A percentile compares a stretch with the other conserved stretches of the same genome.
phyloP scores from a whole-genome alignment of 1,140 invertebrate species.

The Magallana gigas region DNA sequence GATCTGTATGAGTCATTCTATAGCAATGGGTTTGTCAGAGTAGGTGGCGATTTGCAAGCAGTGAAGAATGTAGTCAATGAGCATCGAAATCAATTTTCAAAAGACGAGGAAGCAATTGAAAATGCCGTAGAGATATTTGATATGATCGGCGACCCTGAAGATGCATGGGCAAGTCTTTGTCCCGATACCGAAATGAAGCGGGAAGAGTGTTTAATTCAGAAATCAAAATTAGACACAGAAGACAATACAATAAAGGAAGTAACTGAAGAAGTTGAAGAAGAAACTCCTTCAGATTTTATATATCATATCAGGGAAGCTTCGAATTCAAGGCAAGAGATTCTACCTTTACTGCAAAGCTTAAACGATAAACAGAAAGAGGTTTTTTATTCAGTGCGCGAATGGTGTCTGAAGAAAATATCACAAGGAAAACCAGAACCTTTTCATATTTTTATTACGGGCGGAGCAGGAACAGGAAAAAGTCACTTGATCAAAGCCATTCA shows the following conservation, averaged over 20 bases:
- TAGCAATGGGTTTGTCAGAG: not conserved
- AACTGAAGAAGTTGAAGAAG: not conserved
- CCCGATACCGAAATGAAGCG: slow-evolving; percentile 6
- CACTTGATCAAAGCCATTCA: slow-evolving; percentile 53
- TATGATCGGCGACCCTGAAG: not conserved
- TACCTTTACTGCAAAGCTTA: too few species aligned
- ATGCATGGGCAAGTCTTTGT: slow-evolving; percentile 38
- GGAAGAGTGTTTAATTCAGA: not conserved
- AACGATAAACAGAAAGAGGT: not conserved
- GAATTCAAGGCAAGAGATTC: not conserved
- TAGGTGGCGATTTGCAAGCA: not conserved
- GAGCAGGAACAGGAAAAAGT: slow-evolving; percentile 56
- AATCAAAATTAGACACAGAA: not conserved
- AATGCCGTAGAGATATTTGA: not conserved
- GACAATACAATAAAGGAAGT: not conserved
- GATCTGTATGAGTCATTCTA: not conserved
- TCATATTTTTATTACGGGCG: slow-evolving; percentile 51
- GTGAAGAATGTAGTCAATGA: slow-evolving; percentile 2
- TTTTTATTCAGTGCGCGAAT: slow-evolving; percentile 47
- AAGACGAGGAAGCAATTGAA: slow-evolving; percentile 19
- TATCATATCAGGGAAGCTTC: not conserved
- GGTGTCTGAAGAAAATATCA: slow-evolving; percentile 46
- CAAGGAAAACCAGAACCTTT: slow-evolving; percentile 40
- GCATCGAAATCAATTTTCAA: not conserved
- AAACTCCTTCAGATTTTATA: not conserved